phyloP scores from a whole-genome alignment of 2,113 vertebrate species.

The Anolis carolinensis region DNA sequence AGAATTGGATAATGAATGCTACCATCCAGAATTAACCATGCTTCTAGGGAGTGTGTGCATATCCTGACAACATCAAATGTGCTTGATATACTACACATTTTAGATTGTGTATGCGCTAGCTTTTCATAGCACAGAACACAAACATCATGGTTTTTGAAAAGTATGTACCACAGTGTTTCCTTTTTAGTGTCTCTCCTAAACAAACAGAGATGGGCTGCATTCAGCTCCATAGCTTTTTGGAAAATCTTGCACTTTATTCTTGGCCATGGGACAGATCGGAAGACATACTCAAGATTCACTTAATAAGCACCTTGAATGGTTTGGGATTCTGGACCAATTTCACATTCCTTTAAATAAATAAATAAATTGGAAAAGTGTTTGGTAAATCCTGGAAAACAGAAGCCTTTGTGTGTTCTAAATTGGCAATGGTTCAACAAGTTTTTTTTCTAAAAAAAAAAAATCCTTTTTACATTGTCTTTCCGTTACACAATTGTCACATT shows the following conservation, averaged over 20 bases:
- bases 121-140: background rate
- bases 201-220: background rate
- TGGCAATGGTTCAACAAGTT: conserved; percentile 46
- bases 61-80: background rate
- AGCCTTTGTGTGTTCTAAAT: conserved; percentile 48
- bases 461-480: conserved; percentile 50
- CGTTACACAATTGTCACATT: conserved; percentile 60
- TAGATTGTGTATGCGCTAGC: background rate
- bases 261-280: background rate
- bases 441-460: too few relatives aligned
- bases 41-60: conserved; percentile 14
- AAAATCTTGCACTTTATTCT: background rate
- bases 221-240: background rate
- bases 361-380: too few relatives aligned
- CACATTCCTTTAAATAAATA: too few relatives aligned
- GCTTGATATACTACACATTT: background rate
- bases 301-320: background rate
- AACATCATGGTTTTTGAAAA: background rate
- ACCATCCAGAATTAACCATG: conserved; percentile 13
- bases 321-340: background rate
- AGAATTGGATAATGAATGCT: conserved; percentile 39
- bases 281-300: background rate
- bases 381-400: too few relatives aligned
- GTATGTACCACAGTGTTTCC: background rate
- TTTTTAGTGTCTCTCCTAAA: background rate